phyloP scores from a whole-genome alignment of 2,888 invertebrate species.

The Drosophila monieri region DNA sequence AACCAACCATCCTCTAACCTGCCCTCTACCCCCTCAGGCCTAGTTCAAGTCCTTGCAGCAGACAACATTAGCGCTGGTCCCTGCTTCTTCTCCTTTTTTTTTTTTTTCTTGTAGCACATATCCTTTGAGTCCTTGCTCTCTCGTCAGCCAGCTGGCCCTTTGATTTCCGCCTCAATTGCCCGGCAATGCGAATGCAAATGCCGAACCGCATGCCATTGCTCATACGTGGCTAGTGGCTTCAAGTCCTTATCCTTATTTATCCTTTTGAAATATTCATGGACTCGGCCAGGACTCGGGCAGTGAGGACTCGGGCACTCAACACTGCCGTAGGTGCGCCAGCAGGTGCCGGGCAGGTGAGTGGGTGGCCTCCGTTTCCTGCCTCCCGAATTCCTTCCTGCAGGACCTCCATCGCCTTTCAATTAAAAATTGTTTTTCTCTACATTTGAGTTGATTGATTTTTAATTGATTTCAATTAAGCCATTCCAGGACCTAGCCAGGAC shows the following conservation, averaged over 20 bases:
- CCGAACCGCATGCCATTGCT: slow-evolving; percentile 26
- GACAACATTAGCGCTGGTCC: slow-evolving; percentile 49
- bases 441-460: slow-evolving; percentile 79
- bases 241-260: slow-evolving; percentile 79
- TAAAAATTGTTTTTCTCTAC: slow-evolving; percentile 78
- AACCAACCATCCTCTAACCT: not conserved
- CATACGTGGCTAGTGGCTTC: slow-evolving; percentile 68
- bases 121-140: not conserved
- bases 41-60: slow-evolving; percentile 15
- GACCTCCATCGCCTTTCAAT: slow-evolving; percentile 63
- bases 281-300: slow-evolving; percentile 46
- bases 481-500: slow-evolving; percentile 3
- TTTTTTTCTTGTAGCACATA: slow-evolving; percentile 4
- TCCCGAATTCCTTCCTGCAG: not conserved
- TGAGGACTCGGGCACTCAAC: slow-evolving; percentile 33
- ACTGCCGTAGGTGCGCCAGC: no score
- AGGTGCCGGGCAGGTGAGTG: not conserved
- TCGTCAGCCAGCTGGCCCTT: slow-evolving; percentile 2
- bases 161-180: slow-evolving; percentile 34
- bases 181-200: slow-evolving; percentile 31
- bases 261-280: slow-evolving; percentile 79
- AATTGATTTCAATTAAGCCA: slow-evolving; percentile 74
- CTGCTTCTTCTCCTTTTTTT: slow-evolving; percentile 2
- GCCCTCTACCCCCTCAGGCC: not conserved
- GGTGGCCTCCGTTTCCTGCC: not conserved